These are phyloP conservation scores for Porites lutea DNA, from an alignment of 64 coral and sea anemone genomes.

Conservation along the genomic window DNA sequence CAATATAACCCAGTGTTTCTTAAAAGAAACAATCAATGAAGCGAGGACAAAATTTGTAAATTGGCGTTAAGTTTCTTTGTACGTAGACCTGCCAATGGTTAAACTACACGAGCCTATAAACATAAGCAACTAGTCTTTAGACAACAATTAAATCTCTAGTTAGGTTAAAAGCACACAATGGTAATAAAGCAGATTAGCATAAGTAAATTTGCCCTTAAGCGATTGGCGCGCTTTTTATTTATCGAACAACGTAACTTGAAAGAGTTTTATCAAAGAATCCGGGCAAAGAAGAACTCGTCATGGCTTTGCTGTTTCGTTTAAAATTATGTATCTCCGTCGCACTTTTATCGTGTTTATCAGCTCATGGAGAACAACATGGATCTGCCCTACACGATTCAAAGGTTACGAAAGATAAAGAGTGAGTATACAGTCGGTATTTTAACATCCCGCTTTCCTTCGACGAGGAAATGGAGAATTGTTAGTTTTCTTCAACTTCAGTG, in stretches of 20 bases:
- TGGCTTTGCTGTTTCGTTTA: not conserved
- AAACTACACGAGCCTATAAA: too few relatives aligned
- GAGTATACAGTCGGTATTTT: not conserved
- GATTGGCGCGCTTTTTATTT: not conserved
- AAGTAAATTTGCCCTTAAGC: not conserved
- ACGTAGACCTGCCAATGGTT: too few relatives aligned
- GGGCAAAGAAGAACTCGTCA: not conserved
- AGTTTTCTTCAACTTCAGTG: too few relatives aligned
- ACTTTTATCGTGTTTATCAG: not conserved
- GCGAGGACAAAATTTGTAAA: too few relatives aligned
- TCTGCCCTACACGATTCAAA: constrained; percentile 52
- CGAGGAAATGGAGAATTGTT: too few relatives aligned
- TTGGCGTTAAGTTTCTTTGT: too few relatives aligned
- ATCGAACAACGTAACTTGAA: not conserved
- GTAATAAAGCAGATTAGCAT: not conserved
- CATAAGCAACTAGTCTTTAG: not conserved
- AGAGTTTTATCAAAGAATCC: too few relatives aligned
- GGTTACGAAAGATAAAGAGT: constrained; percentile 58
- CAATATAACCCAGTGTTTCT: too few relatives aligned
- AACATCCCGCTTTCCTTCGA: too few relatives aligned
- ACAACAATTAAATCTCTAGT: not conserved
- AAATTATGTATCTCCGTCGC: not conserved
- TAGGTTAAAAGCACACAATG: not conserved
- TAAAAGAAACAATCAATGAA: not conserved
- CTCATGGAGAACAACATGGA: not conserved